Percentiles rank a stretch among this genome's conserved stretches.
These are phyloP conservation scores for Zaprionus lineosus DNA, from an alignment of 2,888 invertebrate species.

Conservation along the genomic window DNA sequence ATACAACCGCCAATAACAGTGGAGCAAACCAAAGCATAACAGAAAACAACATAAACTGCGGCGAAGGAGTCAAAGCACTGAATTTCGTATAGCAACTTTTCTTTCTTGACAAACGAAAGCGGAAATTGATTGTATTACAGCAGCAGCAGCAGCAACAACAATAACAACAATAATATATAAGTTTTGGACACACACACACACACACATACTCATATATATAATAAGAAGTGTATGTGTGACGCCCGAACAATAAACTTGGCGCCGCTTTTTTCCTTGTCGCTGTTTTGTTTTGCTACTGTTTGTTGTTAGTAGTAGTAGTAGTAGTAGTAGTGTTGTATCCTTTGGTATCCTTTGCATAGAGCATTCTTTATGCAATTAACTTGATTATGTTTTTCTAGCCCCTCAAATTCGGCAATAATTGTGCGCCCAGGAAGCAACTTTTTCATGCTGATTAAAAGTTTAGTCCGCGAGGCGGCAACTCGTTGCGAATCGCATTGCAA, in stretches of 20 bases:
- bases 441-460: slow-evolving; percentile 67
- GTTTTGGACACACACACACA: slow-evolving; percentile 13
- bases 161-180: slow-evolving; percentile 20
- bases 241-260: slow-evolving; percentile 68
- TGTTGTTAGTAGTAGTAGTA: slow-evolving; percentile 2
- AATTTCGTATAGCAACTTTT: slow-evolving; percentile 20
- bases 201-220: background rate
- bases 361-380: slow-evolving; percentile 68
- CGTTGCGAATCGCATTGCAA: slow-evolving; percentile 26
- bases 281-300: slow-evolving; percentile 17
- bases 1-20: slow-evolving; percentile 28
- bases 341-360: slow-evolving; percentile 41
- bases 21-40: slow-evolving; percentile 26
- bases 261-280: slow-evolving; percentile 42
- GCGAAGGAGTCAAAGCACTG: slow-evolving; percentile 58
- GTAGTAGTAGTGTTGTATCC: slow-evolving; percentile 10
- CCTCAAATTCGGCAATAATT: slow-evolving; percentile 65
- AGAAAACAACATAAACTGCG: slow-evolving; percentile 31
- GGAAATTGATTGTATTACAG: slow-evolving; percentile 75
- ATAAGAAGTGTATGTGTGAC: slow-evolving; percentile 21
- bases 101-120: slow-evolving; percentile 73
- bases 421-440: slow-evolving; percentile 42
- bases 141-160: slow-evolving; percentile 25
- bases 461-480: slow-evolving; percentile 44
- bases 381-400: slow-evolving; percentile 75